Conservation (phyloP, 2,797 vertebrate genomes). For the Trichosurus vulpecula region DNA sequence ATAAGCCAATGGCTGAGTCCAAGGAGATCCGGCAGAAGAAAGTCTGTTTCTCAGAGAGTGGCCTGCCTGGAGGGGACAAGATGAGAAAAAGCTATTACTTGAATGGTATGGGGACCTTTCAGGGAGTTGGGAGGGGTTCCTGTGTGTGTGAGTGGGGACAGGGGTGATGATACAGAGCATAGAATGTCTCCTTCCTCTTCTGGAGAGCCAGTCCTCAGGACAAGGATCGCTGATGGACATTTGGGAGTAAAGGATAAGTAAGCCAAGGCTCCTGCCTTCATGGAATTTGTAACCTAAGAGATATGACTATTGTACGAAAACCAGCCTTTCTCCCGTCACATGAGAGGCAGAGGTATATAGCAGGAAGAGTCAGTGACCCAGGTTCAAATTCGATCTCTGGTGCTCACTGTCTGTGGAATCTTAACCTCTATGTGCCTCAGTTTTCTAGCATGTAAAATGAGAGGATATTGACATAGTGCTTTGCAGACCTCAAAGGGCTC, state of each 20-base stretch:
- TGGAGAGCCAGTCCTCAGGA: too few species aligned
- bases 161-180: fast-evolving
- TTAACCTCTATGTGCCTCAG: not conserved
- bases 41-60: conserved; percentile 72
- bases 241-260: too few species aligned
- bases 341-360: not conserved
- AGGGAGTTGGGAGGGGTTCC: not conserved
- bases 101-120: conserved; percentile 42
- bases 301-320: not conserved
- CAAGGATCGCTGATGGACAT: too few species aligned
- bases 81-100: conserved; percentile 69
- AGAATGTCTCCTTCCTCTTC: too few species aligned
- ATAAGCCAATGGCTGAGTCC: conserved; percentile 71
- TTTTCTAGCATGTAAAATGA: not conserved
- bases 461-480: not conserved
- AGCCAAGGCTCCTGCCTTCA: not conserved
- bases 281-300: not conserved
- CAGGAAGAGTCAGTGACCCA: not conserved
- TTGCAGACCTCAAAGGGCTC: not conserved
- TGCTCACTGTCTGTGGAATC: not conserved
- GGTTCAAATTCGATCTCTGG: not conserved
- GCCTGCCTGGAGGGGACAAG: conserved; percentile 71
- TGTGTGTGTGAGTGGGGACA: not conserved
- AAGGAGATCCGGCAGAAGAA: conserved; percentile 73
- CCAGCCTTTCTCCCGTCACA: not conserved